Conservation (phyloP, 2,888 invertebrate genomes). For the Oscheius myriophilus region DNA sequence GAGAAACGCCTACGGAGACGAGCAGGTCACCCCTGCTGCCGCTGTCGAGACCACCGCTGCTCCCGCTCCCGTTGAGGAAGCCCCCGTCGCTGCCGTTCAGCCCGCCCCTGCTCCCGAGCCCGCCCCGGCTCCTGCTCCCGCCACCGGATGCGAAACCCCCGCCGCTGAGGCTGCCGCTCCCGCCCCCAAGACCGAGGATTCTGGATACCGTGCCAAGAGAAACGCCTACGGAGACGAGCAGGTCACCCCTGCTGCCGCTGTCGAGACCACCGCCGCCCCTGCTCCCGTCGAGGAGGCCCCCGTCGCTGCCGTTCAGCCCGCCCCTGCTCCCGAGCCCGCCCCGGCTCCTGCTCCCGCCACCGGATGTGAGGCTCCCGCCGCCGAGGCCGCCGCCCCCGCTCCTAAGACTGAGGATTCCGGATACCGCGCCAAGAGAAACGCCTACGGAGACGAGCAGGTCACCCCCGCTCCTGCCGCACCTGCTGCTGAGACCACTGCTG, state of each 20-base stretch:
- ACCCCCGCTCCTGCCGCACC: conserved; percentile 28
- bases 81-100: too few relatives aligned
- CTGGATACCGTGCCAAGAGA: conserved; percentile 41
- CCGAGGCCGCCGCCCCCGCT: conserved; percentile 32
- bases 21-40: conserved; percentile 33
- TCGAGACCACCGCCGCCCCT: background rate
- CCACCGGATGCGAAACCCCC: too few relatives aligned
- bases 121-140: too few relatives aligned
- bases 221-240: conserved; percentile 52
- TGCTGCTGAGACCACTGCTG: conserved; percentile 20
- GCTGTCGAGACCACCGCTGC: conserved; percentile 17
- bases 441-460: conserved; percentile 51
- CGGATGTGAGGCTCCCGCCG: conserved; percentile 9
- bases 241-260: conserved; percentile 22
- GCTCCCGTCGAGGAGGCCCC: conserved; percentile 30
- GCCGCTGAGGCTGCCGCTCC: too few relatives aligned
- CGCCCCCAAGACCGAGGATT: too few relatives aligned
- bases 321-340: too few relatives aligned
- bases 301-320: background rate
- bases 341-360: too few relatives aligned
- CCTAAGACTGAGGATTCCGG: conserved; percentile 1
- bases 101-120: too few relatives aligned
- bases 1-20: conserved; percentile 52
- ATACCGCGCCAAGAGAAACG: conserved; percentile 32
- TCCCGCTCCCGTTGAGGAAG: background rate